Evolutionary conservation across 1,140 invertebrate genomes (phyloP).

Genomic region (Eumeta japonica): DNA sequence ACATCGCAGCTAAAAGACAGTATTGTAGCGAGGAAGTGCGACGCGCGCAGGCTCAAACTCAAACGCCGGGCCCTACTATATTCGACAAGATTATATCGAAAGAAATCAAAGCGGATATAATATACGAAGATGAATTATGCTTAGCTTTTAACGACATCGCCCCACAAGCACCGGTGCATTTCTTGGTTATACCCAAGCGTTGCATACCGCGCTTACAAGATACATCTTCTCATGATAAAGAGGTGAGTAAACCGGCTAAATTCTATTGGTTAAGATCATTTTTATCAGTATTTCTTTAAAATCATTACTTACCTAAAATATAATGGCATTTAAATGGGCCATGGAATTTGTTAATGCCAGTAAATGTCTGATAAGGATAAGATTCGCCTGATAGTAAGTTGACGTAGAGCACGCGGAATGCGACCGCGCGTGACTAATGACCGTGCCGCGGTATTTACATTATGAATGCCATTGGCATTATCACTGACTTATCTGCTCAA

Average conservation of each 20-base stretch:
- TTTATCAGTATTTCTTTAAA: too few species aligned
- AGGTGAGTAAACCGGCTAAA: conserved; percentile 33
- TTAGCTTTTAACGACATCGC: conserved; percentile 77
- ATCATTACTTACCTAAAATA: conserved; percentile 6
- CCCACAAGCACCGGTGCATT: conserved; percentile 80
- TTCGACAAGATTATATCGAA: conserved; percentile 79
- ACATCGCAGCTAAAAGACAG: conserved; percentile 33
- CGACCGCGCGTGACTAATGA: too few species aligned
- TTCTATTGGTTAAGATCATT: conserved; percentile 2
- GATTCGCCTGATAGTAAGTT: too few species aligned
- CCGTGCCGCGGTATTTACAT: too few species aligned
- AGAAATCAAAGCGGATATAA: conserved; percentile 76
- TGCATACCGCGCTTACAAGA: conserved; percentile 63
- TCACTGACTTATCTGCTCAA: too few species aligned
- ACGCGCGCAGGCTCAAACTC: conserved; percentile 32
- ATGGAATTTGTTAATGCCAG: too few species aligned
- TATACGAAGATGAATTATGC: conserved; percentile 78
- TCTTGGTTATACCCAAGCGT: conserved; percentile 80
- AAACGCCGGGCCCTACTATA: conserved; percentile 61
- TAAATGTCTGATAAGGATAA: too few species aligned
- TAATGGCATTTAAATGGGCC: too few species aligned
- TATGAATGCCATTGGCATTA: too few species aligned
- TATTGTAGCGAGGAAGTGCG: conserved; percentile 51
- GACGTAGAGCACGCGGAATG: too few species aligned
- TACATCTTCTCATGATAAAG: conserved; percentile 42